phyloP scores from a whole-genome alignment of 2,797 vertebrate species.

The Pipistrellus pygmaeus region DNA sequence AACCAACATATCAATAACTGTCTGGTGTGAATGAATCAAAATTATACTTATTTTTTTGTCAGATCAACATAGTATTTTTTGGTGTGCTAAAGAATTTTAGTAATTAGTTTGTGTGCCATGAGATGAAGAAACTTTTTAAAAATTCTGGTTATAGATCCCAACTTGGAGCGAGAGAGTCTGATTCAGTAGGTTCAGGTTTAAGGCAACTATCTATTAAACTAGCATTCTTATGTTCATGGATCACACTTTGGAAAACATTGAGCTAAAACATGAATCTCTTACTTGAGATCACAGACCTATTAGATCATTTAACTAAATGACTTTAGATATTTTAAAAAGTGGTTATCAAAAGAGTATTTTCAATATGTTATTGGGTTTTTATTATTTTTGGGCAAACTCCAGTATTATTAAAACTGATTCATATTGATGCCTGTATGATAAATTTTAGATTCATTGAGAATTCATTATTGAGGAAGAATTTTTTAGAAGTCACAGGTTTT shows the following conservation, averaged over 20 bases:
- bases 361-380: neutral
- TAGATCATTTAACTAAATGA: neutral
- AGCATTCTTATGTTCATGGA: neutral
- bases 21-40: too few species aligned
- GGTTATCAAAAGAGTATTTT: constrained; percentile 18
- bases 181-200: neutral
- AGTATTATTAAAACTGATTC: constrained; percentile 49
- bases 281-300: constrained; percentile 30
- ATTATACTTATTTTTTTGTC: too few species aligned
- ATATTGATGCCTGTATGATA: neutral
- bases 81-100: too few species aligned
- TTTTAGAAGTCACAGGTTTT: constrained; percentile 43
- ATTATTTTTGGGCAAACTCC: neutral
- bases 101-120: too few species aligned
- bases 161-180: neutral
- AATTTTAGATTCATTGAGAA: constrained; percentile 6
- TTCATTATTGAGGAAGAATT: constrained; percentile 29
- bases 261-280: constrained; percentile 19
- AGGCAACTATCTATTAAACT: neutral
- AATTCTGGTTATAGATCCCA: neutral
- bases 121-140: neutral
- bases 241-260: neutral
- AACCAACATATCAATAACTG: too few species aligned
- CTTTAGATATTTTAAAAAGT: neutral
- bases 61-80: too few species aligned